Conservation (phyloP, 1,140 invertebrate genomes). For the Gonioctena quinquepunctata region DNA sequence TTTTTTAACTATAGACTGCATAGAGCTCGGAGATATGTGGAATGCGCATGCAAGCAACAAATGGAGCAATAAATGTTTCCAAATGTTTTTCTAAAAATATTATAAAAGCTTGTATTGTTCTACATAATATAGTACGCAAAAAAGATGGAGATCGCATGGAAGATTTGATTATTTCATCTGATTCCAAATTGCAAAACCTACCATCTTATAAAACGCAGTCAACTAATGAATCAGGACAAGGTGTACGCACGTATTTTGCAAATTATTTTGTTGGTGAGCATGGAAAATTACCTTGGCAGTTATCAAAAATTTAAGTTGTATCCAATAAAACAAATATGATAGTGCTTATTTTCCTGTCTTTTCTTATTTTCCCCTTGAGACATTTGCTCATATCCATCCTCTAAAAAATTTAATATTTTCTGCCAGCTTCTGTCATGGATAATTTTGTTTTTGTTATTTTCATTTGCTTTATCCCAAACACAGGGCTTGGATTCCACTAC, state of each 20-base stretch:
- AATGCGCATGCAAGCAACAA: constrained; percentile 42
- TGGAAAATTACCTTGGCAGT: constrained; percentile 8
- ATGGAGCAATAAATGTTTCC: constrained; percentile 19
- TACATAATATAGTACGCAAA: constrained; percentile 16
- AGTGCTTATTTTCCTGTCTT: constrained; percentile 4
- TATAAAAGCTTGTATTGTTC: constrained; percentile 17
- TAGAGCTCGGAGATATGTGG: constrained; percentile 53
- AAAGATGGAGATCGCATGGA: constrained; percentile 24
- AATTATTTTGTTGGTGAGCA: constrained; percentile 24
- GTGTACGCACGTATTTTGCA: constrained; percentile 18
- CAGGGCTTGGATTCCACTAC: constrained; percentile 18
- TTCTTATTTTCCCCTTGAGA: constrained; percentile 20
- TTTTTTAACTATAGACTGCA: constrained; percentile 54
- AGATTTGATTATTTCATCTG: constrained; percentile 25
- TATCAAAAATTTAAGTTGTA: constrained; percentile 26
- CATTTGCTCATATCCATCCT: constrained; percentile 26
- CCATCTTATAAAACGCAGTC: neutral
- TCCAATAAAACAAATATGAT: constrained; percentile 8
- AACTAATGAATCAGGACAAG: constrained; percentile 16
- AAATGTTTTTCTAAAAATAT: constrained; percentile 8
- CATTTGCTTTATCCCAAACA: constrained; percentile 19
- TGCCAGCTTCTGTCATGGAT: constrained; percentile 2
- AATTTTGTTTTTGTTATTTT: constrained; percentile 12
- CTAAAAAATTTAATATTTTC: constrained; percentile 16
- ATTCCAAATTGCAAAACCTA: constrained; percentile 23